Conservation (phyloP, 1,140 invertebrate species). For the Ylistrum balloti region DNA sequence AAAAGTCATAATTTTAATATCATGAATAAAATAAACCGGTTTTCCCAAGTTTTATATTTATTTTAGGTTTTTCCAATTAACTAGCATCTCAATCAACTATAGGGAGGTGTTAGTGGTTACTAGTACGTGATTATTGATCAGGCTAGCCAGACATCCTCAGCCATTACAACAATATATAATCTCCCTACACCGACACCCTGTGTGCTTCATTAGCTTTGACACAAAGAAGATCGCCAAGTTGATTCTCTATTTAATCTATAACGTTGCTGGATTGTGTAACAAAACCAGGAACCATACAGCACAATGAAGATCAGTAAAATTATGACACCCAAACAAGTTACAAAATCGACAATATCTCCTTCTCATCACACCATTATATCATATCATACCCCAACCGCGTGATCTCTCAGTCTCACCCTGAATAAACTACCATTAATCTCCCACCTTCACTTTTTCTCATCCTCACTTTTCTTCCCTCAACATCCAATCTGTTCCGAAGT, state of each 20-base stretch:
- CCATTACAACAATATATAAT: not conserved
- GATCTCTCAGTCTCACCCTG: no score
- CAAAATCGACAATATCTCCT: no score
- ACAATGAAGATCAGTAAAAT: no score
- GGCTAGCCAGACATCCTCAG: not conserved
- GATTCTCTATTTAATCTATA: constrained; percentile 11
- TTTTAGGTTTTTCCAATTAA: not conserved
- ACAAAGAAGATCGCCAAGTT: not conserved
- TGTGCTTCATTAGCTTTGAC: not conserved
- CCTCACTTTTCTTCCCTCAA: no score
- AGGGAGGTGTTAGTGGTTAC: not conserved
- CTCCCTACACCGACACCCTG: not conserved
- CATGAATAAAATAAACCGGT: not conserved
- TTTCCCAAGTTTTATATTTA: not conserved
- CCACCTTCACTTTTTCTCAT: no score
- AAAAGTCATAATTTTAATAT: not conserved
- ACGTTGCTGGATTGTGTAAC: not conserved
- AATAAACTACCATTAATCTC: no score
- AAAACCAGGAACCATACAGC: not conserved
- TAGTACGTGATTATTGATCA: not conserved
- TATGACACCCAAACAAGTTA: no score
- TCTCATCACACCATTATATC: no score
- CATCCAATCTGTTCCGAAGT: no score
- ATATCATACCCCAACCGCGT: no score
- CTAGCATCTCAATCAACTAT: not conserved